Base-by-base conservation (phyloP, 2,888 invertebrate genomes). In the Baccha elongata region DNA sequence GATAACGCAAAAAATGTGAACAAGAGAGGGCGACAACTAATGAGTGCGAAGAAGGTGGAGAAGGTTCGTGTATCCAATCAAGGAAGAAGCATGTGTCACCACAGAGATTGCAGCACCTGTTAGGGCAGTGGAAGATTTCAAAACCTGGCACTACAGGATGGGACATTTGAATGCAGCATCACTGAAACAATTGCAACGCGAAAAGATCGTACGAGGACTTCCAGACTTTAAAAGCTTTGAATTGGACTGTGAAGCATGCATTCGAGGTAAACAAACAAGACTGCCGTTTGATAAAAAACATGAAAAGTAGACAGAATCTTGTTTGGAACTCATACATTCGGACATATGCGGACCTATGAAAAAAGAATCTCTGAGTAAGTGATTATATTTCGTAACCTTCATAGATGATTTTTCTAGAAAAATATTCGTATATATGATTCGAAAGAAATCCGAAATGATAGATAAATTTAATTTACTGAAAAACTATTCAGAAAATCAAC, bases 161-260 rank as follows among this genome's bases (percentile, higher is more conserved):
- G 64, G 64, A 37, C 26, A 65, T 17, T 21, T 65, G 6, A 65
- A 65, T 23, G 65, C 17, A 21, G 42, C 52, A 67, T 67, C 67
- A 7, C 17, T 67, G 10, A 53, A 15, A 19, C 52, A 53, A 2
- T 5, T 42, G 10, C 29, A 42, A 29, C 17, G 40, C 10, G 4
- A 40, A 17, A 65, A 50, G 8, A 1, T 52, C 26, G 26, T 52
- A 11, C 17, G 11, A 40, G 46, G 62, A 13, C 53, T 67, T 19
- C 67, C 52, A 67, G 15, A 29, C 8, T 67, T 55, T 55, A 68
- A 40, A 5, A 26, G 5, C 2, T 37, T 11, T 1, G 52, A 52
- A n/a, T 3, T 50, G 10, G 5, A 52, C 13, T 53, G 68, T 35
- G 10, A 6, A 15, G 1, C 19, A 29, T 65, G 65, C 23, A 42